A percentile compares a stretch with the other conserved stretches of the same genome.
These are phyloP conservation scores for Larimichthys crocea DNA, from an alignment of 2,113 vertebrate genomes.

Conservation along the genomic window DNA sequence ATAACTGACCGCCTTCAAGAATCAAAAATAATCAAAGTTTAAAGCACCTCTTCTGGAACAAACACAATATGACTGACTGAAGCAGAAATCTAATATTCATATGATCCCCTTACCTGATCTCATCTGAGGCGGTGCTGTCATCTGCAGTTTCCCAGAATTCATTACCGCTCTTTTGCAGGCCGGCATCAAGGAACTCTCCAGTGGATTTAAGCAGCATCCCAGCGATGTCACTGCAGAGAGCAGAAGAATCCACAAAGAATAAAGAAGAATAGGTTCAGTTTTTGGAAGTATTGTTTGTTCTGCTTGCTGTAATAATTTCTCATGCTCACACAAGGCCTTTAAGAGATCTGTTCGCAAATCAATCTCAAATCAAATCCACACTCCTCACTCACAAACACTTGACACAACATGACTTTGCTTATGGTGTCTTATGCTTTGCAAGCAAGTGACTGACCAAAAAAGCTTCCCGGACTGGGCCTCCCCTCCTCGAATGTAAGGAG, in stretches of 20 bases:
- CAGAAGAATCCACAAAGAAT: not conserved
- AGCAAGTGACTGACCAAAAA: constrained; percentile 88
- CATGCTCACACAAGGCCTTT: not conserved
- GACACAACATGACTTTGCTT: too few relatives aligned
- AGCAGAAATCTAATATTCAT: constrained; percentile 4
- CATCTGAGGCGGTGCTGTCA: constrained; percentile 93
- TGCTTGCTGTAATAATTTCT: not conserved
- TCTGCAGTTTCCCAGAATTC: constrained; percentile 94
- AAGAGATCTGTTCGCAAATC: not conserved
- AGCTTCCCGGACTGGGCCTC: constrained; percentile 98
- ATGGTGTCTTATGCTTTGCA: not conserved
- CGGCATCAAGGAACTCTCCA: constrained; percentile 93
- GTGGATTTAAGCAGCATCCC: constrained; percentile 98
- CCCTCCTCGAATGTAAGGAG: constrained; percentile 96
- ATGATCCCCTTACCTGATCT: constrained; percentile 88
- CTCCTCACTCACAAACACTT: too few relatives aligned
- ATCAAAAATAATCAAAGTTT: constrained; percentile 11
- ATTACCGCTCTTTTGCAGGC: constrained; percentile 92
- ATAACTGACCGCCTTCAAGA: constrained; percentile 92
- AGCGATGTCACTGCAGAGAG: constrained; percentile 91
- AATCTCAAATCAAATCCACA: not conserved
- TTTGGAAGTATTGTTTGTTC: not conserved
- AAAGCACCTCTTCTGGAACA: not conserved
- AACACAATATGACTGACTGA: not conserved
- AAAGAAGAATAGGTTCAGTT: not conserved